Percentiles rank a stretch among this genome's conserved stretches.
Conservation (phyloP, 2,797 vertebrate species). For the Cetoscarus ocellatus region DNA sequence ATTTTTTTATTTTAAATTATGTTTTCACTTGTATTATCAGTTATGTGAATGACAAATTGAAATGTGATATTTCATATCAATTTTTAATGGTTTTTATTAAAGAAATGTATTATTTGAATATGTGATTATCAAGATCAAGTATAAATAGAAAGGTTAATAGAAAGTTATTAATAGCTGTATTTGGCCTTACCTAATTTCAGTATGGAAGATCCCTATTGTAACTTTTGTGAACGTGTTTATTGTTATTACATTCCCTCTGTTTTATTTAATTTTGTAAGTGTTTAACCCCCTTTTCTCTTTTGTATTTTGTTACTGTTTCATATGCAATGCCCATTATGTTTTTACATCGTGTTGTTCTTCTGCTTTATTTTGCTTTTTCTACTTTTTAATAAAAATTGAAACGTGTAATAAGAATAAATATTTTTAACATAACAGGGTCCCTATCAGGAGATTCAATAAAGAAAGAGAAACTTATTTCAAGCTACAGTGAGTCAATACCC, state of each 20-base stretch:
- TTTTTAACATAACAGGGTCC: conserved; percentile 79
- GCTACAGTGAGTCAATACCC: conserved; percentile 78
- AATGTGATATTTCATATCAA: too few species aligned
- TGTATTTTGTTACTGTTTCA: neutral
- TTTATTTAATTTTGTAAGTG: neutral
- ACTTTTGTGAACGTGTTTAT: too few species aligned
- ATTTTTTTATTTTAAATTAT: too few species aligned
- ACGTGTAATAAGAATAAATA: neutral
- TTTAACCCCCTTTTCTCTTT: neutral
- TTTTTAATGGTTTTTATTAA: too few species aligned
- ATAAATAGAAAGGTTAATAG: too few species aligned
- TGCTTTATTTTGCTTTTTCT: neutral
- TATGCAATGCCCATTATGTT: neutral
- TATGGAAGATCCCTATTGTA: too few species aligned
- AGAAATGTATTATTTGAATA: too few species aligned
- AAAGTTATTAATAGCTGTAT: too few species aligned
- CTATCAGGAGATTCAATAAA: conserved; percentile 91
- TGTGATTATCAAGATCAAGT: too few species aligned
- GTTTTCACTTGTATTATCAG: too few species aligned
- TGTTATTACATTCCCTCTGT: neutral
- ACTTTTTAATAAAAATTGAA: neutral
- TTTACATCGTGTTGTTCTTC: neutral
- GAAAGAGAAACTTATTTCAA: conserved; percentile 90
- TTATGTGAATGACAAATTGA: too few species aligned
- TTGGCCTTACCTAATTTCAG: too few species aligned